Base-by-base conservation (phyloP, 2,113 vertebrate genomes). In the Ptilorrhoa leucosticta region DNA sequence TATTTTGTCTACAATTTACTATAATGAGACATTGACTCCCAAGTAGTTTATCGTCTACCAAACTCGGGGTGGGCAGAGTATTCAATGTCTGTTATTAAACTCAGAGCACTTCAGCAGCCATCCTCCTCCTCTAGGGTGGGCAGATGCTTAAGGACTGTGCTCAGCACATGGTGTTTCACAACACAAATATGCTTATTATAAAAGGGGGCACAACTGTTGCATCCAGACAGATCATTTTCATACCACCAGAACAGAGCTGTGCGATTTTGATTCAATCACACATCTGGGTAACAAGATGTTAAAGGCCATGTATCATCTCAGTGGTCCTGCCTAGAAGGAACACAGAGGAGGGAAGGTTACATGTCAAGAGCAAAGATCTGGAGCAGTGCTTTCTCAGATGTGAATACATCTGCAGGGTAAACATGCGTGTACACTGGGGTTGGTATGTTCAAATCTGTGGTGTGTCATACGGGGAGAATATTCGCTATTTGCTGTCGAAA, bases 241-340 rank as follows among this genome's bases (percentile, higher is more conserved):
- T 84, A 78, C 47, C 57, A 92, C 57, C 75, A 73, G 54, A 93
- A 93, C 0, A 73, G 42, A 89, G 75, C 33, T 93, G 90, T 73
- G 93, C 2, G 7, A 75, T 94, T 95, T 89, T 90, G 85, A 58
- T 75, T 93, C 90, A 86, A 17, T 71, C 80, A 84, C 27, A 56
- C 20, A 13, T 79, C 37, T 63, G 86, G 77, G 58, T 91, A 95
- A 76, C 27, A 30, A 9, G 31, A 73, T 23, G 69, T 39, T 89
- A 88, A 92, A 81, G 90, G 90, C 83, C 87, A 47, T 68, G 47
- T 68, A 88, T 64, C 17, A 93, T 83, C 94, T 97, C 96, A 95
- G 94, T 94, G 97, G 91, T 96, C 97, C 96, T 95, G 77, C 94
- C 93, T 94, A 94, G 78, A 94, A 96, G 91, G 94, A 96, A 87